A percentile compares a stretch with the other conserved stretches of the same genome.
Evolutionary conservation across 2,888 invertebrate genomes (phyloP).

Genomic region (Stramonita haemastoma): DNA sequence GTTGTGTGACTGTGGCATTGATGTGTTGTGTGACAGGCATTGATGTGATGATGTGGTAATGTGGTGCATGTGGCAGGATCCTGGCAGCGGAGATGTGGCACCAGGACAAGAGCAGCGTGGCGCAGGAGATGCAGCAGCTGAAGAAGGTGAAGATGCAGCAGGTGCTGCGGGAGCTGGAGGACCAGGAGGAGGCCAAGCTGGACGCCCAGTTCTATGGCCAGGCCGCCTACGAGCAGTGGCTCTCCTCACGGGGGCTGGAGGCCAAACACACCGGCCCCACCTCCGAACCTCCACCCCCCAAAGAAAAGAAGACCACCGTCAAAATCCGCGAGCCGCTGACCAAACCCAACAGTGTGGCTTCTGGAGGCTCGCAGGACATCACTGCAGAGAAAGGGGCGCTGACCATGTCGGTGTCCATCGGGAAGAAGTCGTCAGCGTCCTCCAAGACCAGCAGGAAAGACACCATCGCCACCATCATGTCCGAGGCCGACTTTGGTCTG

Average conservation of each 20-base stretch:
- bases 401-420: constrained; percentile 42
- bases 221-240: constrained; percentile 71
- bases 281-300: background rate
- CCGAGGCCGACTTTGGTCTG: constrained; percentile 32
- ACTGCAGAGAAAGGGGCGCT: constrained; percentile 28
- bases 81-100: constrained; percentile 76
- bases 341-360: constrained; percentile 60
- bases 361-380: constrained; percentile 1
- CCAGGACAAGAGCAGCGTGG: constrained; percentile 74
- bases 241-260: constrained; percentile 50
- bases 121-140: constrained; percentile 72
- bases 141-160: constrained; percentile 74
- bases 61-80: constrained; percentile 63
- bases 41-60: too few species aligned
- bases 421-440: constrained; percentile 27
- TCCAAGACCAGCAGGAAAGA: constrained; percentile 36
- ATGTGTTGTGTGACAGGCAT: too few species aligned
- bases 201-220: constrained; percentile 72
- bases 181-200: constrained; percentile 68
- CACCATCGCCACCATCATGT: constrained; percentile 6
- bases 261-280: constrained; percentile 28
- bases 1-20: too few species aligned
- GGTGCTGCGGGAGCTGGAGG: constrained; percentile 71
- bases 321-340: constrained; percentile 38
- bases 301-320: constrained; percentile 39